A percentile compares a stretch with the other conserved stretches of the same genome.
Evolutionary conservation across 2,888 invertebrate genomes (phyloP).

Genomic region (Ischnus inquisitorius): DNA sequence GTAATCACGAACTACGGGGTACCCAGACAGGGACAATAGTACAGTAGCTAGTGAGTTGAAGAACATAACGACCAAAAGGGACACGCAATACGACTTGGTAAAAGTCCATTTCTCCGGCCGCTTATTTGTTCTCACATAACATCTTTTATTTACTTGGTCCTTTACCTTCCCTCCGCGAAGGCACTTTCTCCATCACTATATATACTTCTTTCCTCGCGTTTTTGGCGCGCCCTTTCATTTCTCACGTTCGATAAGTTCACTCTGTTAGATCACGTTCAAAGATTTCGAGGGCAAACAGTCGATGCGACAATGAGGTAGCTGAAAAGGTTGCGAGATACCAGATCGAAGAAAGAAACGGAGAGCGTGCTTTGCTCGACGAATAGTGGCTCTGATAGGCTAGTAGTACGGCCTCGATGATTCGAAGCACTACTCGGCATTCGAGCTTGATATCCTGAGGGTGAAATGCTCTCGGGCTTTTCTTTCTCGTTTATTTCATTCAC

Average conservation of each 20-base stretch:
- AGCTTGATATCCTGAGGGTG: slow-evolving; percentile 14
- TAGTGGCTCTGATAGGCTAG: slow-evolving; percentile 24
- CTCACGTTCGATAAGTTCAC: background rate
- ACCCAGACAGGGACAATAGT: background rate
- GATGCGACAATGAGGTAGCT: background rate
- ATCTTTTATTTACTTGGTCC: slow-evolving; percentile 42
- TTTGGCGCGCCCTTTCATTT: background rate
- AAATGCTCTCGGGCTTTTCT: background rate
- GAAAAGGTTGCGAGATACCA: slow-evolving; percentile 12
- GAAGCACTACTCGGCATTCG: background rate
- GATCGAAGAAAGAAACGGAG: slow-evolving; percentile 3
- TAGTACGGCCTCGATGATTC: slow-evolving; percentile 2
- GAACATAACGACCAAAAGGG: slow-evolving; percentile 32
- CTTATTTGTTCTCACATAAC: slow-evolving; percentile 53
- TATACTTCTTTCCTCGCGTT: background rate
- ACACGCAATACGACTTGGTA: slow-evolving; percentile 33
- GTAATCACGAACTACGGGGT: slow-evolving; percentile 10
- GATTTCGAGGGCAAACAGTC: background rate
- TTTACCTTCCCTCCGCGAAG: background rate
- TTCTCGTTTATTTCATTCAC: background rate
- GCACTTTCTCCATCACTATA: background rate
- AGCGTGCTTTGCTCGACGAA: slow-evolving; percentile 7
- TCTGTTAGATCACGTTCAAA: background rate
- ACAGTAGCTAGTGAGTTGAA: slow-evolving; percentile 8
- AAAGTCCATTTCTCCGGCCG: slow-evolving; percentile 33